Conservation (phyloP, 2,888 invertebrate species). For the Heterodera filipjevi region DNA sequence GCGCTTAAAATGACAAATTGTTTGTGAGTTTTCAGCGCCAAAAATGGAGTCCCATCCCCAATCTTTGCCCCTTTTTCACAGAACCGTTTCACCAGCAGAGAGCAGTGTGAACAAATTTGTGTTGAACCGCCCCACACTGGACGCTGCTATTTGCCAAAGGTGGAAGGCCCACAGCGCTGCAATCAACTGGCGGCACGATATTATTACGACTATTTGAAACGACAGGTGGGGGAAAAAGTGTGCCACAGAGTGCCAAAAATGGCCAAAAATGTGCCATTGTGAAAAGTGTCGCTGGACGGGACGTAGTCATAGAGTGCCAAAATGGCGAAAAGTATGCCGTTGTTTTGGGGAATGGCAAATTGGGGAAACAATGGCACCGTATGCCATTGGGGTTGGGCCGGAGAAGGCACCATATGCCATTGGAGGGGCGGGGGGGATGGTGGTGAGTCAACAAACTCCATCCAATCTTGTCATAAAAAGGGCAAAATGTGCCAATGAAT, state of each 20-base stretch:
- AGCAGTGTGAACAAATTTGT: conserved; percentile 60
- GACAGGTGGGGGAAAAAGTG: conserved; percentile 27
- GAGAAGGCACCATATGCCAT: too few species aligned
- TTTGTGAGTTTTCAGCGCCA: not conserved
- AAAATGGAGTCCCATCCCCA: not conserved
- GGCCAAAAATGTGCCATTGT: not conserved
- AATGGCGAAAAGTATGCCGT: too few species aligned
- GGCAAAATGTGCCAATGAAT: too few species aligned
- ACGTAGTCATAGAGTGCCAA: too few species aligned
- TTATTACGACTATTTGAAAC: conserved; percentile 58
- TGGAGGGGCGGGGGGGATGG: too few species aligned
- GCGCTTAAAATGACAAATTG: too few species aligned
- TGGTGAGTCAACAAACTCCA: too few species aligned
- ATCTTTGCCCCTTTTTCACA: not conserved
- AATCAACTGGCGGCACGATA: conserved; percentile 56
- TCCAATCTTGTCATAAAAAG: too few species aligned
- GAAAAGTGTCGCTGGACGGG: too few species aligned
- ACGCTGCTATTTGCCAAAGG: conserved; percentile 62
- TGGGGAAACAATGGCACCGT: too few species aligned
- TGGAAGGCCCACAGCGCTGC: conserved; percentile 61
- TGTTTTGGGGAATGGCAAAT: too few species aligned
- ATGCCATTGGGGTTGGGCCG: too few species aligned
- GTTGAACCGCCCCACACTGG: conserved; percentile 61
- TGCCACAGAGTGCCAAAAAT: not conserved
- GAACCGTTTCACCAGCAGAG: conserved; percentile 55